A percentile compares a stretch with the other conserved stretches of the same genome.
phyloP scores from a whole-genome alignment of 2,888 invertebrate species.

The Drosophila picticornis region DNA sequence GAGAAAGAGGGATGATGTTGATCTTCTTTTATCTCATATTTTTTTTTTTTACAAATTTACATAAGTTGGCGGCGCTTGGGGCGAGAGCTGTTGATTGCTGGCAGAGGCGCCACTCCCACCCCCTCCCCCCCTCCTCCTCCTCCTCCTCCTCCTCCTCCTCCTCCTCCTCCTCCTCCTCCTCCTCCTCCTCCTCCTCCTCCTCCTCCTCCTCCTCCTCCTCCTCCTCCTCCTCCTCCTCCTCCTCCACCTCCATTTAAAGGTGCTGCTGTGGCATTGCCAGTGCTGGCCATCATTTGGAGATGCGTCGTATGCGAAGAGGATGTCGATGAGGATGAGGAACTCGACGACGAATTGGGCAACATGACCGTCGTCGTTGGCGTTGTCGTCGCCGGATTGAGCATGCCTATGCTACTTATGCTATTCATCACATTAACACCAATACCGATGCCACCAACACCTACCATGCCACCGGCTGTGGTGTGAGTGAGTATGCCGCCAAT shows the following conservation, averaged over 20 bases:
- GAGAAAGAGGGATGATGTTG: not conserved
- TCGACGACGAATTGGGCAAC: conserved; percentile 83
- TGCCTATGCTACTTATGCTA: conserved; percentile 65
- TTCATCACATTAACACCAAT: conserved; percentile 17
- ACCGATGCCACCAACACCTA: conserved; percentile 47
- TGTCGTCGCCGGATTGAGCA: conserved; percentile 59
- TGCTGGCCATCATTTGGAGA: conserved; percentile 76
- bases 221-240: conserved; percentile 22
- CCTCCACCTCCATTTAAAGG: conserved; percentile 43
- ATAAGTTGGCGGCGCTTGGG: conserved; percentile 96
- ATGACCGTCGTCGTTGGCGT: conserved; percentile 83
- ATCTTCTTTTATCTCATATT: not conserved
- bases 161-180: conserved; percentile 15
- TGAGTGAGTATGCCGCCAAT: conserved; percentile 47
- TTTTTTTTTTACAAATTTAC: conserved; percentile 89
- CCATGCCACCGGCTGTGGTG: conserved; percentile 38
- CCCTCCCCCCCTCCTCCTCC: conserved; percentile 13
- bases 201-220: conserved; percentile 40
- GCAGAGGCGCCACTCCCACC: conserved; percentile 82
- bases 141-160: conserved; percentile 25
- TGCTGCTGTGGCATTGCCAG: conserved; percentile 55
- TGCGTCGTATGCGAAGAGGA: conserved; percentile 82
- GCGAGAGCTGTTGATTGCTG: conserved; percentile 88
- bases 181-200: too few species aligned
- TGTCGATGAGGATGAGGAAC: conserved; percentile 83